A percentile compares a stretch with the other conserved stretches of the same genome.
Evolutionary conservation across 35 echinoderm and acorn worm species (phyloP).

Genomic region (Lytechinus variegatus): DNA sequence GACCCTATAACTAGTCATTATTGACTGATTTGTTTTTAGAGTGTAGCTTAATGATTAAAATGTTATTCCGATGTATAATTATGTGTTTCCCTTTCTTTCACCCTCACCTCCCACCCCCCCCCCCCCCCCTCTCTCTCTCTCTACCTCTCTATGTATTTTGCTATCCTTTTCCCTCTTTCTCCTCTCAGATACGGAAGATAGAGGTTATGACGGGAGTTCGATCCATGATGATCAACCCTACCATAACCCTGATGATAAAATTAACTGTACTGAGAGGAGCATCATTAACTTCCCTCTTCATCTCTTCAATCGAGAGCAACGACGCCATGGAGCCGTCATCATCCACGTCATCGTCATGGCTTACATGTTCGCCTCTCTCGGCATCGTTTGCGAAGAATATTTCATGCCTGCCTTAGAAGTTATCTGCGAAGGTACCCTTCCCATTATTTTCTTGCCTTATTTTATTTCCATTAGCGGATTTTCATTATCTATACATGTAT

Average conservation of each 20-base stretch:
- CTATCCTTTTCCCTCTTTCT: background rate
- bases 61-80: no score
- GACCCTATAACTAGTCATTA: no score
- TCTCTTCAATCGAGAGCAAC: conserved; percentile 48
- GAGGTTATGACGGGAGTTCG: background rate
- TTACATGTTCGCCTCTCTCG: conserved; percentile 65
- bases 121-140: no score
- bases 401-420: conserved; percentile 74
- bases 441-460: background rate
- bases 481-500: no score
- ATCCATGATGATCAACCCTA: background rate
- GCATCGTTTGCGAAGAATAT: conserved; percentile 70
- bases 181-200: background rate
- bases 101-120: no score
- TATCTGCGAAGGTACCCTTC: conserved; percentile 45
- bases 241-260: background rate
- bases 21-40: no score
- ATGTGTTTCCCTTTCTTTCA: no score
- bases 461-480: background rate
- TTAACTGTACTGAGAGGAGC: conserved; percentile 49
- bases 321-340: conserved; percentile 55
- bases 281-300: conserved; percentile 54
- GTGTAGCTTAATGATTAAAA: no score
- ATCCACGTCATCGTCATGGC: conserved; percentile 51
- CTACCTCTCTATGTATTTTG: background rate